These are phyloP conservation scores for Dendrolimus punctatus DNA, from an alignment of 1,140 invertebrate species.

Conservation along the genomic window DNA sequence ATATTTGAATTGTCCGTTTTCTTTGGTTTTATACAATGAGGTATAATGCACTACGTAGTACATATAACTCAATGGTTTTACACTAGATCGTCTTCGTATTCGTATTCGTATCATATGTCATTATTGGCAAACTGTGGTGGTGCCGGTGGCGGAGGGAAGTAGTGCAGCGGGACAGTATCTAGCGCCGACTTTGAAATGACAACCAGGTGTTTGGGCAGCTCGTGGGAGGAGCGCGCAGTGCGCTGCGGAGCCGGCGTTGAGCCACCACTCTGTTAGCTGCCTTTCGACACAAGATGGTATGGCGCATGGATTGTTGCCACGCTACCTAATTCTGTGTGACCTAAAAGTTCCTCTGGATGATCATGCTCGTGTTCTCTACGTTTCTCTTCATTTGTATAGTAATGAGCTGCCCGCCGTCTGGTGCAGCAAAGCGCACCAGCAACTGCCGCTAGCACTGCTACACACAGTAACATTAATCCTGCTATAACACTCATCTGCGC, in stretches of 20 bases:
- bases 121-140: slow-evolving; percentile 17
- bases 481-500: slow-evolving; percentile 74
- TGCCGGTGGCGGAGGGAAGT: slow-evolving; percentile 29
- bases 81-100: slow-evolving; percentile 51
- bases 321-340: slow-evolving; percentile 43
- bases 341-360: slow-evolving; percentile 51
- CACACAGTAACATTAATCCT: slow-evolving; percentile 68
- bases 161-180: slow-evolving; percentile 24
- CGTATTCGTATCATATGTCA: slow-evolving; percentile 47
- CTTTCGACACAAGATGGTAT: slow-evolving; percentile 43
- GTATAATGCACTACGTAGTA: too few relatives aligned
- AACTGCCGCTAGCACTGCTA: slow-evolving; percentile 68
- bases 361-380: slow-evolving; percentile 70
- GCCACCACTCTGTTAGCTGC: slow-evolving; percentile 48
- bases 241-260: slow-evolving; percentile 24
- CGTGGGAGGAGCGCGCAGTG: slow-evolving; percentile 20
- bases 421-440: slow-evolving; percentile 73
- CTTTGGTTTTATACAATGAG: slow-evolving; percentile 5
- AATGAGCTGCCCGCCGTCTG: slow-evolving; percentile 77
- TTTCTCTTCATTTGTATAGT: slow-evolving; percentile 83
- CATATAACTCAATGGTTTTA: slow-evolving; percentile 26
- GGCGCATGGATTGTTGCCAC: slow-evolving; percentile 60
- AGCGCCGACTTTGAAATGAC: slow-evolving; percentile 10
- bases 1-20: background rate
- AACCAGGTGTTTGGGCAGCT: slow-evolving; percentile 16